Base-by-base conservation (phyloP, 2,888 invertebrate species). In the Drosophila subsilvestris region DNA sequence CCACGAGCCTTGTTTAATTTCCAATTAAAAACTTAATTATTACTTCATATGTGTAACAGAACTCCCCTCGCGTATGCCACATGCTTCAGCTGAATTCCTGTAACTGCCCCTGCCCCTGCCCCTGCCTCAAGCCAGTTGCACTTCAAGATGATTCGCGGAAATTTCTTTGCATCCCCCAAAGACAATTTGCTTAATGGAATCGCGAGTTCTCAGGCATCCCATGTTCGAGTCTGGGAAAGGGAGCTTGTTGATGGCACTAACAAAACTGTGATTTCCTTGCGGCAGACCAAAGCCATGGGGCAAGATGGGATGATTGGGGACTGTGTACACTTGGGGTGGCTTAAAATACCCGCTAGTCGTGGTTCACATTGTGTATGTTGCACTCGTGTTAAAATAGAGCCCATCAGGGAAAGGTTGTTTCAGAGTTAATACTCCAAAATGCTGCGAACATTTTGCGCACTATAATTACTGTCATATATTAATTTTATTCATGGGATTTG, bases 131-230 rank as follows among this genome's bases (percentile, higher is more conserved):
- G 32, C 22, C 17, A 49, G 69, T 54, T 62, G 44, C 61, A 29
- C 51, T 57, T 20, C 47, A 42, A 55, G 54, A 53, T 73, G 54
- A 53, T 73, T 74, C 74, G 59, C 74, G 67, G 74, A 74, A 73
- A 65, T 60, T 63, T 57, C 63, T 71, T 61, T 70, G 60, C 60
- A 69, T 63, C 53, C 57, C 56, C 63, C 32, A 45, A 51, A 63
- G 63, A 70, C 56, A 67, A 79, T 77, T 80, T 68, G 79, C 79
- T 87, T 85, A 82, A 87, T 84, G 86, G 82, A 84, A 85, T 77
- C 55, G 83, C 83, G 69, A 66, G 77, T 83, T 86, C 82, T 77
- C 54, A 69, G 54, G 69, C 70, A 53, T 37, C 53, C 54, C 54
- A 37, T 42, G 14, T 1, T 6, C n/a, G 37, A 62, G 25, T 49